Evolutionary conservation across 1,140 invertebrate species (phyloP), one percentile per base, ranked within the genome.

Genomic region (Drosophila azteca): DNA sequence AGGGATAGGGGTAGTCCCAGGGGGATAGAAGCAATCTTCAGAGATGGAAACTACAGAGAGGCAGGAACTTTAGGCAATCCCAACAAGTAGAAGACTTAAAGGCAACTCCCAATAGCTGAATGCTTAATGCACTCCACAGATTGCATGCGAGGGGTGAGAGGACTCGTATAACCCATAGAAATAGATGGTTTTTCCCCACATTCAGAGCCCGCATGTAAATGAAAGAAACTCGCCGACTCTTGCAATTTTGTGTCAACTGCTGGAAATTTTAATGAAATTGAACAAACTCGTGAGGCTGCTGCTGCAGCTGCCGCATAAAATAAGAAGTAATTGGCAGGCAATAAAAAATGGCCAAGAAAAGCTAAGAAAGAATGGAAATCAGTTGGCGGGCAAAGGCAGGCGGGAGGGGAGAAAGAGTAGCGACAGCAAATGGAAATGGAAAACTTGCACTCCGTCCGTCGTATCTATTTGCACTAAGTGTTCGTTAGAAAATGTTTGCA

Each of bases 401-500:
- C 20, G 43, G 43, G 29, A 22, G 55, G 43, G 22, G 17, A 9
- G 22, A 13, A 24, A 31, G 41, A 35, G 29, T 44, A 17, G 44
- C 20, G 35, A 13, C 35, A 39, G 35, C 11, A 63, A 69, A 46
- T 53, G 26, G 44, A 48, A 68, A 69, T 69, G 66, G 64, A 46
- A 58, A 43, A 70, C 49, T 76, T 55, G 70, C 73, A 48, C 63
- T 62, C 73, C 73, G 65, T 67, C 61, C 48, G 70, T 82, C 66
- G 66, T 88, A 88, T 87, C 78, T 87, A 87, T 87, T 87, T 87
- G 83, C 79, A 79, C 84, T 83, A 88, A 88, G 79, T 89, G 83
- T 88, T 88, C 83, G 84, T 88, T 88, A 88, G 83, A 88, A 87
- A 88, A 88, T 88, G 83, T 88, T 88, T 88, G 83, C 84, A 88